phyloP scores from a whole-genome alignment of 1,140 invertebrate species.

The Drosophila leontia region DNA sequence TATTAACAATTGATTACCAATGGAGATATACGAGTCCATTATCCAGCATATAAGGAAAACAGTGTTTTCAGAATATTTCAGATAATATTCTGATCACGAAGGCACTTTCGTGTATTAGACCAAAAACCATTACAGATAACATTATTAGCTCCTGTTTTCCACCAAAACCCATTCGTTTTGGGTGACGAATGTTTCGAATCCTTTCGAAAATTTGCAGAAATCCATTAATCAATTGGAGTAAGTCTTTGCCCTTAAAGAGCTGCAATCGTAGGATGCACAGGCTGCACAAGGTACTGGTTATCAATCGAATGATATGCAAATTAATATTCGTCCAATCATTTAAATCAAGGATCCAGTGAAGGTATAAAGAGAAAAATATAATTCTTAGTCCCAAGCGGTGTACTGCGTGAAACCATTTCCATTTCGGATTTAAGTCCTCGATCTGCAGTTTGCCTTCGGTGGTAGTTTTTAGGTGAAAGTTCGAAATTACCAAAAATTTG shows the following conservation, averaged over 20 bases:
- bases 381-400: neutral
- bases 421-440: neutral
- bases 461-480: neutral
- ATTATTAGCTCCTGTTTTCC: conserved; percentile 29
- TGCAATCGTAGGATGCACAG: conserved; percentile 32
- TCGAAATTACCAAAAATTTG: neutral
- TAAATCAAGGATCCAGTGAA: accelerated
- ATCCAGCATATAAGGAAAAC: neutral
- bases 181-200: conserved; percentile 1
- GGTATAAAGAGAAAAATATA: neutral
- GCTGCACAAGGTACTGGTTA: neutral
- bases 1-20: conserved; percentile 19
- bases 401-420: conserved; percentile 25
- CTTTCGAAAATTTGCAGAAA: conserved; percentile 25
- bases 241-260: neutral
- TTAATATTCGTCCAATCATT: neutral
- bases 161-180: neutral
- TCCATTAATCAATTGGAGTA: conserved; percentile 16
- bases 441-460: neutral
- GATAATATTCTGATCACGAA: accelerated
- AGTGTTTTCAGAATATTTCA: too few relatives aligned
- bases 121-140: neutral
- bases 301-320: neutral
- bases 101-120: conserved; percentile 2
- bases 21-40: conserved; percentile 4